A percentile compares a stretch with the other conserved stretches of the same genome.
Conservation (phyloP, 2,888 invertebrate species). For the Leucophenga montana region DNA sequence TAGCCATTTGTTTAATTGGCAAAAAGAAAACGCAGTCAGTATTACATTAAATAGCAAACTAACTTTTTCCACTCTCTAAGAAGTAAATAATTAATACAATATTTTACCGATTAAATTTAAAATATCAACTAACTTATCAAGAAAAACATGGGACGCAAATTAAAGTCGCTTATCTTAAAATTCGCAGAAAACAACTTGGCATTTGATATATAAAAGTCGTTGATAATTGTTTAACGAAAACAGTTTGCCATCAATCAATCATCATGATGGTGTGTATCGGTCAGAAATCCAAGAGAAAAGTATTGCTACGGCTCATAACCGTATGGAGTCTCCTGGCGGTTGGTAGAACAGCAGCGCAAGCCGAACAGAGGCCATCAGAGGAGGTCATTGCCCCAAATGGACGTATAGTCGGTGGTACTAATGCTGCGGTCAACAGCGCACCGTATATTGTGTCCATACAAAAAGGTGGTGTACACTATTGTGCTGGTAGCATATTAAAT, state of each 20-base stretch:
- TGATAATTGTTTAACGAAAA: background rate
- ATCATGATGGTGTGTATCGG: background rate
- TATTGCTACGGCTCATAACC: slow-evolving; percentile 21
- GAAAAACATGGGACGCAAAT: slow-evolving; percentile 13
- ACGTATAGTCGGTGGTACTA: slow-evolving; percentile 63
- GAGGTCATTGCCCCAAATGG: slow-evolving; percentile 39
- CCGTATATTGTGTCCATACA: slow-evolving; percentile 70
- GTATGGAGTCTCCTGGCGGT: slow-evolving; percentile 36
- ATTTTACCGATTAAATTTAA: slow-evolving; percentile 10
- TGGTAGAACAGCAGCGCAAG: slow-evolving; percentile 24
- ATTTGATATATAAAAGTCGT: slow-evolving; percentile 5
- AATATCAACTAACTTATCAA: slow-evolving; percentile 14
- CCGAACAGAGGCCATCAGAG: background rate
- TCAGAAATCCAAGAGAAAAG: background rate
- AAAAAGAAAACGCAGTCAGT: too few relatives aligned
- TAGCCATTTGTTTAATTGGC: too few relatives aligned
- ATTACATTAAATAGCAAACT: too few relatives aligned
- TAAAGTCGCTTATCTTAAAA: slow-evolving; percentile 25
- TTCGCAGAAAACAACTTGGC: background rate
- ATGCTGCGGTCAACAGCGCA: slow-evolving; percentile 59
- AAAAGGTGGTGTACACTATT: slow-evolving; percentile 60
- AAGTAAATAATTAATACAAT: background rate
- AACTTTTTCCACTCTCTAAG: too few relatives aligned
- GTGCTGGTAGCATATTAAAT: slow-evolving; percentile 68
- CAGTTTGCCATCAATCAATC: slow-evolving; percentile 17